A percentile compares a stretch with the other conserved stretches of the same genome.
These are phyloP conservation scores for Pseudomugil tenellus DNA, from an alignment of 2,797 vertebrate genomes.

Conservation along the genomic window DNA sequence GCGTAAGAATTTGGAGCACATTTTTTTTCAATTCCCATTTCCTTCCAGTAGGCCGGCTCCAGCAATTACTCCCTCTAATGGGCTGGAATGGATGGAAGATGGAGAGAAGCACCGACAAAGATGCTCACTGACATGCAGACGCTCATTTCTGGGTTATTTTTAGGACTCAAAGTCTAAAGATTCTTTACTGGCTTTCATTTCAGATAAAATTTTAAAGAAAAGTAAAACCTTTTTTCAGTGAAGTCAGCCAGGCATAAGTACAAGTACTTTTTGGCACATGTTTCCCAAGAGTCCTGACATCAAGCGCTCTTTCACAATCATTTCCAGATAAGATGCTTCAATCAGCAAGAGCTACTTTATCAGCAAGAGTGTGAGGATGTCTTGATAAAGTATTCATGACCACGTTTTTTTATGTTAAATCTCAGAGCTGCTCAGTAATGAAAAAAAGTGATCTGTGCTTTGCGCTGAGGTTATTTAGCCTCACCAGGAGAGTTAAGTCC, in stretches of 20 bases:
- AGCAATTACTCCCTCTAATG: constrained; percentile 53
- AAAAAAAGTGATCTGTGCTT: background rate
- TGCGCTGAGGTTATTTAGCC: background rate
- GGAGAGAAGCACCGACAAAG: constrained; percentile 11
- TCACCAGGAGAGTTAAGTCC: constrained; percentile 1
- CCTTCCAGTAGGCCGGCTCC: constrained; percentile 32
- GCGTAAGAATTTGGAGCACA: constrained; percentile 17
- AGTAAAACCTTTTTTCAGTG: constrained; percentile 5
- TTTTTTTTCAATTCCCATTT: constrained; percentile 30
- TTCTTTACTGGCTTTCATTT: constrained; percentile 13
- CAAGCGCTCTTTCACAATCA: constrained; percentile 2
- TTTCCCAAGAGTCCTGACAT: background rate
- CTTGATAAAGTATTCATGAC: background rate
- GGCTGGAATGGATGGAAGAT: constrained; percentile 13
- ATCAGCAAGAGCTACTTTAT: constrained; percentile 17
- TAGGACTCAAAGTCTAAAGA: background rate
- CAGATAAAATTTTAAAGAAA: constrained; percentile 16
- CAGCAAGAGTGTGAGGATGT: constrained; percentile 7
- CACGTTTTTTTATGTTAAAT: background rate
- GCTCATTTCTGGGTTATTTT: constrained; percentile 7
- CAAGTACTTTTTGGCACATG: background rate
- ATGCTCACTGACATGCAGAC: constrained; percentile 3
- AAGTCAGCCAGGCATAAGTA: constrained; percentile 4
- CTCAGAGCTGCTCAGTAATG: constrained; percentile 6
- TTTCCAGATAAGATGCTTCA: constrained; percentile 23